Evolutionary conservation across 2,888 invertebrate genomes (phyloP).

Genomic region (Periphyllus acericola): DNA sequence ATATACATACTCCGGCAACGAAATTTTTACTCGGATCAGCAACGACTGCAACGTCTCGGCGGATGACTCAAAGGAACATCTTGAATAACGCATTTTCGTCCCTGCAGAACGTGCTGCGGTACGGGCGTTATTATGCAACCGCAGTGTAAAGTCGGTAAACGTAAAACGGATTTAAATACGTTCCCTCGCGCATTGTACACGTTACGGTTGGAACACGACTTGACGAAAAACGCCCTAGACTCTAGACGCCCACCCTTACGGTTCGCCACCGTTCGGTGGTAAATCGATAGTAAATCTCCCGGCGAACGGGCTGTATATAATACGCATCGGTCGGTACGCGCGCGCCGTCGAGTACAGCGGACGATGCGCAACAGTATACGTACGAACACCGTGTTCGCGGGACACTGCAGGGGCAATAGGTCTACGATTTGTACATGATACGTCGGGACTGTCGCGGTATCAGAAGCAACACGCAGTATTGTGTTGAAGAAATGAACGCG

Average conservation of each 20-base stretch:
- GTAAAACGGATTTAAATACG: background rate
- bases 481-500: background rate
- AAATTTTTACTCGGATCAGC: background rate
- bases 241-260: no score
- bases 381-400: no score
- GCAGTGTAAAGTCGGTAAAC: background rate
- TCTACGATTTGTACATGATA: no score
- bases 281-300: background rate
- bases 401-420: background rate
- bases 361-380: no score
- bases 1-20: no score
- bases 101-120: background rate
- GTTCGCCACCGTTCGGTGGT: no score
- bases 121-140: no score
- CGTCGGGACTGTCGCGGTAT: background rate
- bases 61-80: background rate
- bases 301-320: background rate
- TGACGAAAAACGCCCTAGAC: no score
- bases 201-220: no score
- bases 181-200: background rate
- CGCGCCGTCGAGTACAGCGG: no score
- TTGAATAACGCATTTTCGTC: background rate
- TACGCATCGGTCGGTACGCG: no score
- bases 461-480: background rate
- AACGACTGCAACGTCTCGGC: background rate